These are phyloP conservation scores for Dicrostonyx torquatus DNA, from an alignment of 2,797 vertebrate species.

Conservation along the genomic window DNA sequence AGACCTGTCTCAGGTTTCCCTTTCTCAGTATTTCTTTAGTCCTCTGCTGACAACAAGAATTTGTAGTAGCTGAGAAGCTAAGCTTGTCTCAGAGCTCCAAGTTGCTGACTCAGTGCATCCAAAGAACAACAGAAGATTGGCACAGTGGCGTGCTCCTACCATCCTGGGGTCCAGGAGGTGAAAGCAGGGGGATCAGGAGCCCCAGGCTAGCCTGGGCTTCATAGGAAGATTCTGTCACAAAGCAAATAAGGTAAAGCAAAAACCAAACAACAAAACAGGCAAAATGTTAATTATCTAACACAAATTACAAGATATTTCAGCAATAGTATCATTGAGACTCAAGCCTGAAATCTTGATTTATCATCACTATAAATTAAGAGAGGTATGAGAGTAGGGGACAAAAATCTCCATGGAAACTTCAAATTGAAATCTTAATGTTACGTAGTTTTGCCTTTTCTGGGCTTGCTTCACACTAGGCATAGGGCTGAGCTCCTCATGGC, in stretches of 20 bases:
- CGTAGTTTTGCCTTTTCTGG: background rate
- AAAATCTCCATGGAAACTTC: background rate
- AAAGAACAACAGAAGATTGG: background rate
- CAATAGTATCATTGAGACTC: background rate
- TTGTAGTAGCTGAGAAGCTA: background rate
- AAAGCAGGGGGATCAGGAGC: background rate
- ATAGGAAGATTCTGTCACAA: background rate
- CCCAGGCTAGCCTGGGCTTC: background rate
- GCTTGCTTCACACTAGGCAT: background rate
- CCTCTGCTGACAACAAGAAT: background rate
- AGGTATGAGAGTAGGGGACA: background rate
- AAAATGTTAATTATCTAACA: background rate
- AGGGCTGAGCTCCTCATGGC: background rate
- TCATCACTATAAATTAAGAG: background rate
- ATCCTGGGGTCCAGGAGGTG: background rate
- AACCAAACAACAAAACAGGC: background rate
- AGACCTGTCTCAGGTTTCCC: background rate
- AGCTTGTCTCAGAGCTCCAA: background rate
- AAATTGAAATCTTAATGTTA: background rate
- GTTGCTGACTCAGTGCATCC: background rate
- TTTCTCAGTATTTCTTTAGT: slow-evolving; percentile 1
- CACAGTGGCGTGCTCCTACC: background rate
- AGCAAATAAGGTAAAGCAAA: background rate
- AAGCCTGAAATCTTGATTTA: background rate
- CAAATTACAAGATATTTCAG: background rate